phyloP scores from a whole-genome alignment of 1,140 invertebrate genomes.

The Contarinia nasturtii region DNA sequence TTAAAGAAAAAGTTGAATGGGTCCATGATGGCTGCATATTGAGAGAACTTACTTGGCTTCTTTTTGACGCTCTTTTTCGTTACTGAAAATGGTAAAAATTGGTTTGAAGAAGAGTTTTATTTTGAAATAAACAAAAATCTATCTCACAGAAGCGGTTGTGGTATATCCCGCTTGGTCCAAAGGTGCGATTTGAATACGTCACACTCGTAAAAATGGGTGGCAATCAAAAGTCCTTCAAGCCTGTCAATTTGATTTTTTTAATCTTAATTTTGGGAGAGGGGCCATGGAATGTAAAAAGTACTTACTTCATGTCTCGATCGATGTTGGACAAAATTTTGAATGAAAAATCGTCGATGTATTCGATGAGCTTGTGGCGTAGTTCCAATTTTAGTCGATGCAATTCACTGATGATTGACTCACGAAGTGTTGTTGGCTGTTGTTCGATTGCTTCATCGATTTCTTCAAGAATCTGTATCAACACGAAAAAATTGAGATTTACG shows the following conservation, averaged over 20 bases:
- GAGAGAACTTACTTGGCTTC: background rate
- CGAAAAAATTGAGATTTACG: background rate
- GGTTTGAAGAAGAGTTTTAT: background rate
- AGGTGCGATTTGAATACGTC: slow-evolving; percentile 20
- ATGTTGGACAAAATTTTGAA: slow-evolving; percentile 23
- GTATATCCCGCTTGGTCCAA: slow-evolving; percentile 22
- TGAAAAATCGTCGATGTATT: slow-evolving; percentile 22
- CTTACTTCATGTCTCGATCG: slow-evolving; percentile 22
- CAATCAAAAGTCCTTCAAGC: slow-evolving; percentile 17
- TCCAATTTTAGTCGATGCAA: slow-evolving; percentile 15
- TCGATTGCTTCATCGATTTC: slow-evolving; percentile 16
- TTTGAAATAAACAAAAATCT: background rate
- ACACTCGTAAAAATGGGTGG: slow-evolving; percentile 18
- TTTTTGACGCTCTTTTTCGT: background rate
- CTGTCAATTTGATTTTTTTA: slow-evolving; percentile 6
- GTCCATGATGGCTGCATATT: background rate
- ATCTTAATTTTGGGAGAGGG: too few relatives aligned
- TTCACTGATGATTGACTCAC: slow-evolving; percentile 10
- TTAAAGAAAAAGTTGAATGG: background rate
- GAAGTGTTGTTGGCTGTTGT: slow-evolving; percentile 8
- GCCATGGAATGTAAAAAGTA: background rate
- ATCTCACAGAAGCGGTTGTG: slow-evolving; percentile 20
- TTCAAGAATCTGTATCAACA: slow-evolving; percentile 18
- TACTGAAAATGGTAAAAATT: background rate
- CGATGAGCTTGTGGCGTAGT: slow-evolving; percentile 14